These are phyloP conservation scores for Sialia sialis DNA, from an alignment of 2,113 vertebrate genomes.

Conservation along the genomic window DNA sequence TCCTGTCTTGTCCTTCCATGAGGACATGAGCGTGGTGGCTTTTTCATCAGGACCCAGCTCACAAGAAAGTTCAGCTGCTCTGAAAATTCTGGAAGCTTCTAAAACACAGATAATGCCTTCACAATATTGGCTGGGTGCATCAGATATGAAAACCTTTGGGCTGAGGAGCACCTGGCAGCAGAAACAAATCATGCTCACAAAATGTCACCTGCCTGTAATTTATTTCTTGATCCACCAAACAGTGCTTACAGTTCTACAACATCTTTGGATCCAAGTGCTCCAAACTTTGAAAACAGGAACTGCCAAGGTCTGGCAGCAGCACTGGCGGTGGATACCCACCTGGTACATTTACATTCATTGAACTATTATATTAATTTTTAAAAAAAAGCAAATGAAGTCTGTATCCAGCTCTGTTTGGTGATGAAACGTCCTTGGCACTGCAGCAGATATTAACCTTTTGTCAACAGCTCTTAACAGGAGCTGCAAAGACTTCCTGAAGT, in stretches of 20 bases:
- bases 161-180: neutral
- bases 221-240: neutral
- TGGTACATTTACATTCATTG: neutral
- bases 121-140: neutral
- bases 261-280: neutral
- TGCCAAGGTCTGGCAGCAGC: neutral
- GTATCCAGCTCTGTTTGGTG: neutral
- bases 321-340: neutral
- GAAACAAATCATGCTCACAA: neutral
- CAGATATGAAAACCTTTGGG: neutral
- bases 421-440: neutral
- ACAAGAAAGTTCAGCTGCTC: neutral
- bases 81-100: neutral
- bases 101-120: neutral
- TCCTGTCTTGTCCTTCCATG: neutral
- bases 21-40: rapidly evolving
- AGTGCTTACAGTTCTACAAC: neutral
- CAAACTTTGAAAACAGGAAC: neutral
- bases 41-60: neutral
- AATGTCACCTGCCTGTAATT: neutral
- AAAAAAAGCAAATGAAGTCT: neutral
- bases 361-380: neutral
- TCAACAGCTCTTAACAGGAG: neutral
- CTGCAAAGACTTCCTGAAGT: slow-evolving; percentile 3
- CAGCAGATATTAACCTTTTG: slow-evolving; percentile 37